Percentiles rank a stretch among this genome's conserved stretches.
These are phyloP conservation scores for Apeira syringaria DNA, from an alignment of 2,888 invertebrate species.

Conservation along the genomic window DNA sequence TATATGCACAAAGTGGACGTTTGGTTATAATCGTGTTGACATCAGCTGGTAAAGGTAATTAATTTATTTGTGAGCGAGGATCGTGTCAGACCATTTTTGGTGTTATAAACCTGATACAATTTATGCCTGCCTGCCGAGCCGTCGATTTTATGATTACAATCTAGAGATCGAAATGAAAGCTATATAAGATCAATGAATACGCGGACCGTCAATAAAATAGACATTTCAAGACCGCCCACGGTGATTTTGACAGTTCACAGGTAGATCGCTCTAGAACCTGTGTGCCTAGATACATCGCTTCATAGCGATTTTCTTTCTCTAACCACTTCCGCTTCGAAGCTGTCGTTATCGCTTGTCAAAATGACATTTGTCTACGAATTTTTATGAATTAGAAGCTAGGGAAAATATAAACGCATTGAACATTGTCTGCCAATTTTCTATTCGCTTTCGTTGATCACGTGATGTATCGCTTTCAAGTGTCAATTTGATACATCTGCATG, in stretches of 20 bases:
- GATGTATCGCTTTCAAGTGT: too few species aligned
- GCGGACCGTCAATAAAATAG: slow-evolving; percentile 48
- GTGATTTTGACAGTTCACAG: slow-evolving; percentile 32
- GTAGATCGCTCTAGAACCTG: slow-evolving; percentile 19
- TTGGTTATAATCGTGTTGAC: slow-evolving; percentile 14
- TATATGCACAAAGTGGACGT: slow-evolving; percentile 8
- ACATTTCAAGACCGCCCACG: slow-evolving; percentile 56
- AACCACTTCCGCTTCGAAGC: too few species aligned
- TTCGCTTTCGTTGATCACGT: too few species aligned
- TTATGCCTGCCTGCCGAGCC: slow-evolving; percentile 24
- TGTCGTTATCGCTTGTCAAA: too few species aligned
- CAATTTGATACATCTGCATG: too few species aligned
- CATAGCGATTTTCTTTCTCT: too few species aligned
- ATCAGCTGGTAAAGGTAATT: slow-evolving; percentile 19
- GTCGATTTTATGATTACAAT: slow-evolving; percentile 44
- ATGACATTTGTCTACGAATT: too few species aligned
- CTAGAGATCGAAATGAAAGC: slow-evolving; percentile 44
- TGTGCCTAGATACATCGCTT: too few species aligned
- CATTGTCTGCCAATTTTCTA: too few species aligned
- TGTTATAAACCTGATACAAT: slow-evolving; percentile 24
- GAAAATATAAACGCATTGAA: too few species aligned
- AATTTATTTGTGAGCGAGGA: slow-evolving; percentile 21
- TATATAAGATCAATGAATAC: slow-evolving; percentile 46
- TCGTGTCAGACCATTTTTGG: slow-evolving; percentile 22
- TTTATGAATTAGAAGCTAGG: too few species aligned